Evolutionary conservation across 2,797 vertebrate species (phyloP).

Genomic region (Paramormyrops hopkinsi): DNA sequence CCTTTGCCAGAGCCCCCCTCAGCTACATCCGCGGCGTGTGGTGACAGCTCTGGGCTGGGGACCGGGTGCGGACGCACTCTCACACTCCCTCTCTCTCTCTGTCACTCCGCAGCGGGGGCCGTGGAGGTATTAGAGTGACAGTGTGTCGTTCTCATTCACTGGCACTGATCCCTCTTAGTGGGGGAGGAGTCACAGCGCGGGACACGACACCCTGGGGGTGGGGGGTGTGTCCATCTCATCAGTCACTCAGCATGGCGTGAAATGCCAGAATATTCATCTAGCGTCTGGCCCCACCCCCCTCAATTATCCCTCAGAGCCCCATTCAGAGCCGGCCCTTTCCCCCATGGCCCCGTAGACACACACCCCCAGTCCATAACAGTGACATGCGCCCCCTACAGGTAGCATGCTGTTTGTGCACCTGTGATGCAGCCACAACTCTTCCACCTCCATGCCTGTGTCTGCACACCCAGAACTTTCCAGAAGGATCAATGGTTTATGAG

Average conservation of each 20-base stretch:
- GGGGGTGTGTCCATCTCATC: not conserved
- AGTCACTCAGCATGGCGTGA: not conserved
- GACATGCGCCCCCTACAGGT: not conserved
- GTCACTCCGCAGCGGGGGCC: constrained; percentile 9
- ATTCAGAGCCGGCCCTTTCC: not conserved
- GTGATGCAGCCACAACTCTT: not conserved
- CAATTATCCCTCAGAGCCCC: not conserved
- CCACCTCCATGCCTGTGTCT: not conserved
- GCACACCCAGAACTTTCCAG: not conserved
- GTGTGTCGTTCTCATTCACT: constrained; percentile 53
- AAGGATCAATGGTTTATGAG: not conserved
- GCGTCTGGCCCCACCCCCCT: not conserved
- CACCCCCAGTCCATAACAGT: not conserved
- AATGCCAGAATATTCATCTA: not conserved
- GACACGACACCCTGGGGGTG: constrained; percentile 4
- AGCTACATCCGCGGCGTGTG: constrained; percentile 16
- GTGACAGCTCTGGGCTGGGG: not conserved
- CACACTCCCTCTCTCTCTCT: constrained; percentile 19
- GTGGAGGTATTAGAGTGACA: constrained; percentile 39
- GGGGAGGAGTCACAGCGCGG: constrained; percentile 38
- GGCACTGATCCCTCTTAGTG: constrained; percentile 57
- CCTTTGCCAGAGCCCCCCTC: not conserved
- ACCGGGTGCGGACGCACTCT: not conserved
- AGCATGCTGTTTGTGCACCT: not conserved
- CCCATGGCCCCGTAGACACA: not conserved